Evolutionary conservation across 2,888 invertebrate genomes (phyloP).

Genomic region (Blera fallax): DNA sequence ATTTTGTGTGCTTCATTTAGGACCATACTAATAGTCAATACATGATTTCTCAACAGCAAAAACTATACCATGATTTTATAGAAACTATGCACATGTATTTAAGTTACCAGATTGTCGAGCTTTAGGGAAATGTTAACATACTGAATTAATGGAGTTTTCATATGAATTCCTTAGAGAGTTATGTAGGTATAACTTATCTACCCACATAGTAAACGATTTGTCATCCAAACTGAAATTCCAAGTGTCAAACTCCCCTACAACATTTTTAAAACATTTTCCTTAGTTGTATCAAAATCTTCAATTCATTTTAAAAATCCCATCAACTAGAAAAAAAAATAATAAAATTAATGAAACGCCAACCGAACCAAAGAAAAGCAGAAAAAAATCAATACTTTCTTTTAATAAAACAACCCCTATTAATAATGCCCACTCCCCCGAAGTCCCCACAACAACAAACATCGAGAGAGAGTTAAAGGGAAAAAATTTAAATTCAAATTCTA

Average conservation of each 20-base stretch:
- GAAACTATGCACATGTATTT: too few relatives aligned
- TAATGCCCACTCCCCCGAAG: slow-evolving; percentile 39
- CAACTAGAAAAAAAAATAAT: slow-evolving; percentile 28
- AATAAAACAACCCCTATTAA: slow-evolving; percentile 69
- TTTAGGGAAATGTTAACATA: too few relatives aligned
- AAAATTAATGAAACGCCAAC: slow-evolving; percentile 47
- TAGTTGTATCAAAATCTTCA: slow-evolving; percentile 39
- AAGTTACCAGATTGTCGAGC: too few relatives aligned
- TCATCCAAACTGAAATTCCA: neutral
- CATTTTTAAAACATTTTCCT: neutral
- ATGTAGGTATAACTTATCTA: too few relatives aligned
- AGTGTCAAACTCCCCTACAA: neutral
- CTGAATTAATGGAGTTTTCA: too few relatives aligned
- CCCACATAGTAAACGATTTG: neutral
- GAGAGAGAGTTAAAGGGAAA: slow-evolving; percentile 47
- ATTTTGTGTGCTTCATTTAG: too few relatives aligned
- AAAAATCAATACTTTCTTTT: slow-evolving; percentile 65
- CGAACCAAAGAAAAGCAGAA: slow-evolving; percentile 2
- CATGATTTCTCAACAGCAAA: too few relatives aligned
- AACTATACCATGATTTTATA: too few relatives aligned
- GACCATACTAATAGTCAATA: too few relatives aligned
- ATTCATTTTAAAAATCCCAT: slow-evolving; percentile 14
- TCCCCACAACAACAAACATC: slow-evolving; percentile 18
- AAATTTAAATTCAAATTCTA: slow-evolving; percentile 69
- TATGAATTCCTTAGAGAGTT: too few relatives aligned